Evolutionary conservation across 2,797 vertebrate genomes (phyloP).

Genomic region (Microctenopoma stevenorrisi): DNA sequence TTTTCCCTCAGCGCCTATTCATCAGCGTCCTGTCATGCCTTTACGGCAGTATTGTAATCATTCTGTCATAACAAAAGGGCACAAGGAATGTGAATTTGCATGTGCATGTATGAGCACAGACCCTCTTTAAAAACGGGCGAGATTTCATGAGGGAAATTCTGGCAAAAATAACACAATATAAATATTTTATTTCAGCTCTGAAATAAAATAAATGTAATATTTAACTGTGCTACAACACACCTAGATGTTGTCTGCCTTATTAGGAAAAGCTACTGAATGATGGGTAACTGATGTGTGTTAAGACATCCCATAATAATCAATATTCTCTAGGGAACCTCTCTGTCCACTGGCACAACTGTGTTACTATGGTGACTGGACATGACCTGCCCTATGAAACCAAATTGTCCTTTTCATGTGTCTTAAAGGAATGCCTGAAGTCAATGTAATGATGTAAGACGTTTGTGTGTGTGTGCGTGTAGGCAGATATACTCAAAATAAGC

Average conservation of each 20-base stretch:
- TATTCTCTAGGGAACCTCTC: constrained; percentile 55
- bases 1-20: background rate
- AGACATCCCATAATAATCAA: constrained; percentile 66
- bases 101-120: background rate
- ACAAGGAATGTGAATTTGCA: constrained; percentile 1
- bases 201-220: constrained; percentile 32
- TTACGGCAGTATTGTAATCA: constrained; percentile 15
- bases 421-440: constrained; percentile 51
- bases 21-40: constrained; percentile 1
- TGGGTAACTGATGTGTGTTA: constrained; percentile 37
- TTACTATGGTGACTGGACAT: constrained; percentile 61
- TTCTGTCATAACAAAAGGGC: background rate
- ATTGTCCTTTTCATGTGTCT: constrained; percentile 53
- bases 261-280: background rate
- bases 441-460: constrained; percentile 22
- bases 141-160: constrained; percentile 44
- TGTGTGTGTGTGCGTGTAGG: constrained; percentile 16
- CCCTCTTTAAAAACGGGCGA: background rate
- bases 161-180: constrained; percentile 22
- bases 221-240: constrained; percentile 26
- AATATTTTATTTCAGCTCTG: constrained; percentile 29
- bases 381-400: constrained; percentile 48
- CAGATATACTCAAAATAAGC: constrained; percentile 1
- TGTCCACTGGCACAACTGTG: constrained; percentile 43
- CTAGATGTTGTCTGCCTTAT: constrained; percentile 1